phyloP scores from a whole-genome alignment of 1,140 invertebrate genomes.

The Micrasema longulum region DNA sequence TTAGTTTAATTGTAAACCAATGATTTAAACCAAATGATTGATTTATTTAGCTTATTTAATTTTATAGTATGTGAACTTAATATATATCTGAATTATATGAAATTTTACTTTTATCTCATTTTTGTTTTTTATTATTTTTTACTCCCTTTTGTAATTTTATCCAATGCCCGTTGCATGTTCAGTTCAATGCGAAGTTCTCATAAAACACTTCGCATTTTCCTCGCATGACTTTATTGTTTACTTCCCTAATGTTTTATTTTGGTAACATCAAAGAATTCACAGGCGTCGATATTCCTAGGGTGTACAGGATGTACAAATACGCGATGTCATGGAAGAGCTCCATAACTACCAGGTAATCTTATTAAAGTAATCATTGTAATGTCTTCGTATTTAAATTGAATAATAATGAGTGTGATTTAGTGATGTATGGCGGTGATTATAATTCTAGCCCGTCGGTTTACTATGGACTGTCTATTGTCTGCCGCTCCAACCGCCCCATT shows the following conservation, averaged over 20 bases:
- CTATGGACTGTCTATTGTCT: conserved; percentile 32
- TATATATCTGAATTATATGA: conserved; percentile 49
- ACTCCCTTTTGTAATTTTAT: conserved; percentile 8
- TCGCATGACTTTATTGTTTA: background rate
- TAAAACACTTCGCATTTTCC: background rate
- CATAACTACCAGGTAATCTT: conserved; percentile 13
- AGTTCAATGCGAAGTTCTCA: background rate
- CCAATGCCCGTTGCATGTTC: background rate
- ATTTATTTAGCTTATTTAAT: conserved; percentile 39
- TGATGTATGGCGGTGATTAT: conserved; percentile 14
- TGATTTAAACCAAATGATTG: conserved; percentile 42
- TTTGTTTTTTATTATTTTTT: conserved; percentile 36
- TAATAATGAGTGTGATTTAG: conserved; percentile 30
- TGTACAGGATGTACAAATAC: conserved; percentile 3
- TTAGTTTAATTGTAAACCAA: conserved; percentile 35
- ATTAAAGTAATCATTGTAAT: conserved; percentile 30
- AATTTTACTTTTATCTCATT: conserved; percentile 40
- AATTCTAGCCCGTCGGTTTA: conserved; percentile 41
- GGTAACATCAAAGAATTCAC: background rate
- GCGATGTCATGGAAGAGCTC: background rate
- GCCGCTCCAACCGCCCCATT: conserved; percentile 36
- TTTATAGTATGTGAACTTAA: conserved; percentile 47
- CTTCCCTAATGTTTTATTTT: background rate
- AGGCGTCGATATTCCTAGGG: background rate
- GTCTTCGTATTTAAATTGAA: conserved; percentile 21